Evolutionary conservation across 92 coral and sea anemone species (phyloP).

Genomic region (Palythoa grandis): DNA sequence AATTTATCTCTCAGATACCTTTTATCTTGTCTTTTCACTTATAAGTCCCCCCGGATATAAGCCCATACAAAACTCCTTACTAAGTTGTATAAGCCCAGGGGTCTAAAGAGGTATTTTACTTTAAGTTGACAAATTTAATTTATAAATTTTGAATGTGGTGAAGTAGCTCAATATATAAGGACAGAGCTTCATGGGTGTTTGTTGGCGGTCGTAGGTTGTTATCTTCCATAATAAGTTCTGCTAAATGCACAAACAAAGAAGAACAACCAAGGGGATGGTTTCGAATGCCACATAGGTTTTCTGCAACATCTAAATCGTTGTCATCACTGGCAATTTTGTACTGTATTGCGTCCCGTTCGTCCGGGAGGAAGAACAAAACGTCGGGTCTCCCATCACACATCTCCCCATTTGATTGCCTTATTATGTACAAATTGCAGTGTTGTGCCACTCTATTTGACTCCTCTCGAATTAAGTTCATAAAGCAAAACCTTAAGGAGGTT

Average conservation of each 20-base stretch:
- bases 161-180: conserved; percentile 31
- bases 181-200: conserved; percentile 37
- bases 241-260: conserved; percentile 29
- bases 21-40: too few relatives aligned
- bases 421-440: conserved; percentile 33
- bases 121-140: conserved; percentile 13
- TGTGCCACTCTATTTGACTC: conserved; percentile 42
- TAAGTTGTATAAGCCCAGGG: too few relatives aligned
- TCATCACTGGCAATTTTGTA: conserved; percentile 33
- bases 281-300: conserved; percentile 40
- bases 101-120: conserved; percentile 3
- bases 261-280: conserved; percentile 41
- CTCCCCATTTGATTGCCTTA: conserved; percentile 40
- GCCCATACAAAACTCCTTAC: too few relatives aligned
- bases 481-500: conserved; percentile 9
- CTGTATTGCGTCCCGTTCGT: conserved; percentile 17
- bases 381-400: conserved; percentile 49
- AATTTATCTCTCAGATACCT: too few relatives aligned
- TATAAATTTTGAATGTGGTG: conserved; percentile 42
- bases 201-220: conserved; percentile 37
- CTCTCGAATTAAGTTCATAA: conserved; percentile 36
- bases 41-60: too few relatives aligned
- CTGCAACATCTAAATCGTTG: conserved; percentile 38
- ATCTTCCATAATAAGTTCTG: conserved; percentile 44
- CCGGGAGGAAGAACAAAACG: conserved; percentile 44